A percentile compares a stretch with the other conserved stretches of the same genome.
Conservation (phyloP, 2,888 invertebrate genomes). For the Clanis bilineata region DNA sequence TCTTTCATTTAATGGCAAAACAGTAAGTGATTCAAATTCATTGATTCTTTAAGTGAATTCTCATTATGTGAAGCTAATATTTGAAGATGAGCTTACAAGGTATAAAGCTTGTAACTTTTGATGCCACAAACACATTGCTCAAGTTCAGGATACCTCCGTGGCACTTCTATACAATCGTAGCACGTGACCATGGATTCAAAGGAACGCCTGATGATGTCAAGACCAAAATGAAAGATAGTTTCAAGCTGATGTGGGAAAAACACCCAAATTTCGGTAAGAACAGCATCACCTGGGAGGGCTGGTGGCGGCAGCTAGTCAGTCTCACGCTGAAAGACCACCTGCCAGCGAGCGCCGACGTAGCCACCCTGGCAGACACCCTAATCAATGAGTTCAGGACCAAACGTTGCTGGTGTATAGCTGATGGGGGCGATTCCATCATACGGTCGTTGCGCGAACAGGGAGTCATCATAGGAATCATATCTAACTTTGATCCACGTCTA, state of each 20-base stretch:
- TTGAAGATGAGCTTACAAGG: slow-evolving; percentile 51
- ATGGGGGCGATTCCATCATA: slow-evolving; percentile 85
- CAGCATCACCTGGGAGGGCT: slow-evolving; percentile 88
- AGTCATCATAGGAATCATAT: slow-evolving; percentile 87
- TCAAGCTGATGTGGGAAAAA: slow-evolving; percentile 83
- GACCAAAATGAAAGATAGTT: slow-evolving; percentile 85
- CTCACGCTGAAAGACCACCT: slow-evolving; percentile 84
- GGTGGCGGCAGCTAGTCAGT: slow-evolving; percentile 90
- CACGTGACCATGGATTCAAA: slow-evolving; percentile 85
- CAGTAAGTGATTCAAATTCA: neutral
- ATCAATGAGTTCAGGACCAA: slow-evolving; percentile 87
- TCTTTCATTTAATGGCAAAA: neutral
- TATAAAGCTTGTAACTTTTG: slow-evolving; percentile 90
- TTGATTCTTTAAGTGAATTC: neutral
- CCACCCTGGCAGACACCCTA: slow-evolving; percentile 80
- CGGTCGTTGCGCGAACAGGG: slow-evolving; percentile 76
- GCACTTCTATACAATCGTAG: slow-evolving; percentile 88
- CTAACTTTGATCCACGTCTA: slow-evolving; percentile 94
- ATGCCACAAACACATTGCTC: slow-evolving; percentile 92
- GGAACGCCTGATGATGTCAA: slow-evolving; percentile 78
- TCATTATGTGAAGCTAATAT: neutral
- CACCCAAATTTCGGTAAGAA: slow-evolving; percentile 92
- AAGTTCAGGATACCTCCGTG: slow-evolving; percentile 87
- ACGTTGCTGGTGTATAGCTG: slow-evolving; percentile 86
- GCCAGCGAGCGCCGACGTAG: slow-evolving; percentile 41